phyloP scores from a whole-genome alignment of 64 coral and sea anemone genomes.

The Stylophora pistillata region DNA sequence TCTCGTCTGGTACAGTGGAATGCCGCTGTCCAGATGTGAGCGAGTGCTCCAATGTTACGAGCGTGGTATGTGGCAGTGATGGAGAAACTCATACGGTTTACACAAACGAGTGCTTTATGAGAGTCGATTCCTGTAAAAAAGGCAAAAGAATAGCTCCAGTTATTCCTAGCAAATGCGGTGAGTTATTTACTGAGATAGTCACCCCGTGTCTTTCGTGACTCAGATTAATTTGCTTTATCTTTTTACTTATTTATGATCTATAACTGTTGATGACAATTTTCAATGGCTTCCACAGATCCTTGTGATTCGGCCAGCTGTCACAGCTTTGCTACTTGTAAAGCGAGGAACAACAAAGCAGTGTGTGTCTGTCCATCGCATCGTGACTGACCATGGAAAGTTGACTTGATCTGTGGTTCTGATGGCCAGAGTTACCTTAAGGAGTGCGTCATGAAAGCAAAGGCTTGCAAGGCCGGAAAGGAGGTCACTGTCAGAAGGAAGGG shows the following conservation, averaged over 20 bases:
- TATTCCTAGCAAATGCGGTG: conserved; percentile 30
- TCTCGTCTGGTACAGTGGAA: conserved; percentile 58
- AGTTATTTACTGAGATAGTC: background rate
- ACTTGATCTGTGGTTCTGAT: conserved; percentile 74
- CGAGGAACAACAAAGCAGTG: background rate
- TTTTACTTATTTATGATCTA: background rate
- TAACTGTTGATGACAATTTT: background rate
- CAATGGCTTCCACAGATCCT: background rate
- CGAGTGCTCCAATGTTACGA: conserved; percentile 42
- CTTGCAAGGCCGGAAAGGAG: conserved; percentile 70
- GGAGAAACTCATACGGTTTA: conserved; percentile 37
- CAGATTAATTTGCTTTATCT: background rate
- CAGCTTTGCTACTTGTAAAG: conserved; percentile 35
- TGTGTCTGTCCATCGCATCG: conserved; percentile 44
- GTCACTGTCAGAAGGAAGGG: conserved; percentile 48
- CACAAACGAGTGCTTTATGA: conserved; percentile 38
- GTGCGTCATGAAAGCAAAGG: conserved; percentile 71
- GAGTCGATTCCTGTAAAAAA: conserved; percentile 42
- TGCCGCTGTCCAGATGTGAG: conserved; percentile 78
- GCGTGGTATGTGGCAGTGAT: conserved; percentile 47
- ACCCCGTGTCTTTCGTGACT: background rate
- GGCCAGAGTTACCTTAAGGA: conserved; percentile 75
- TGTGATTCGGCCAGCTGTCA: conserved; percentile 35
- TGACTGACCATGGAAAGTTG: conserved; percentile 32
- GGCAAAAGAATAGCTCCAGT: conserved; percentile 34